Percentiles rank a stretch among this genome's conserved stretches.
phyloP scores from a whole-genome alignment of 2,888 invertebrate genomes.

The Leucophenga montana region DNA sequence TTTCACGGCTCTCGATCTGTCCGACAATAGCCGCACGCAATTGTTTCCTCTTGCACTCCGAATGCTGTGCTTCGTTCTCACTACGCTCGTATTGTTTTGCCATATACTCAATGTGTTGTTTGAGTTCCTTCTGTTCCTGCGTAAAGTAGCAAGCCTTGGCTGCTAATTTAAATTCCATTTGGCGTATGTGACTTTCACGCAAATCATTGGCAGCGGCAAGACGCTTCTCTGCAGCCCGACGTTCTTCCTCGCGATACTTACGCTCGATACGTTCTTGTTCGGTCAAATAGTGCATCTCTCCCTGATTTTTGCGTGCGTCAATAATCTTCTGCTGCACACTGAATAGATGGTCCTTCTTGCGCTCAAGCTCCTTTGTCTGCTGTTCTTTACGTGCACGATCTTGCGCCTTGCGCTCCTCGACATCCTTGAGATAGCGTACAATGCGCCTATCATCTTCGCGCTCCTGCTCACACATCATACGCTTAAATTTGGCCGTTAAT shows the following conservation, averaged over 20 bases:
- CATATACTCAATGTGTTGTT: not conserved
- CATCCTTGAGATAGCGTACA: constrained; percentile 40
- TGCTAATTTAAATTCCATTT: constrained; percentile 42
- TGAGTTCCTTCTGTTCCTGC: constrained; percentile 33
- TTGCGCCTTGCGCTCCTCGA: constrained; percentile 45
- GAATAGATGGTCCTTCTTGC: constrained; percentile 45
- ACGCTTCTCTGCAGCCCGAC: constrained; percentile 44
- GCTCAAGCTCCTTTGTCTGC: constrained; percentile 38
- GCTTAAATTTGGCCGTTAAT: constrained; percentile 48
- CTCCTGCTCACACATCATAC: constrained; percentile 55
- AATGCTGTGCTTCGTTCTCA: constrained; percentile 40
- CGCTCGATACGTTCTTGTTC: constrained; percentile 56
- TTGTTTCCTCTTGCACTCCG: constrained; percentile 33
- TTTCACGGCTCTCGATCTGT: constrained; percentile 54
- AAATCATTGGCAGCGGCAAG: constrained; percentile 42
- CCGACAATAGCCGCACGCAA: constrained; percentile 45
- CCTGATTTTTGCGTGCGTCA: constrained; percentile 54
- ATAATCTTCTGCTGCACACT: constrained; percentile 53
- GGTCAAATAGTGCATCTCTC: constrained; percentile 55
- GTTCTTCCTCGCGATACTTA: constrained; percentile 51
- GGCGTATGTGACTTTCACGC: constrained; percentile 45
- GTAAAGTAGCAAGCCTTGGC: constrained; percentile 51
- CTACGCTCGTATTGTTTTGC: not conserved
- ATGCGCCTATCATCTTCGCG: constrained; percentile 54
- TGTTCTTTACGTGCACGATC: constrained; percentile 42